phyloP scores from a whole-genome alignment of 2,888 invertebrate genomes.

The Allacma fusca region DNA sequence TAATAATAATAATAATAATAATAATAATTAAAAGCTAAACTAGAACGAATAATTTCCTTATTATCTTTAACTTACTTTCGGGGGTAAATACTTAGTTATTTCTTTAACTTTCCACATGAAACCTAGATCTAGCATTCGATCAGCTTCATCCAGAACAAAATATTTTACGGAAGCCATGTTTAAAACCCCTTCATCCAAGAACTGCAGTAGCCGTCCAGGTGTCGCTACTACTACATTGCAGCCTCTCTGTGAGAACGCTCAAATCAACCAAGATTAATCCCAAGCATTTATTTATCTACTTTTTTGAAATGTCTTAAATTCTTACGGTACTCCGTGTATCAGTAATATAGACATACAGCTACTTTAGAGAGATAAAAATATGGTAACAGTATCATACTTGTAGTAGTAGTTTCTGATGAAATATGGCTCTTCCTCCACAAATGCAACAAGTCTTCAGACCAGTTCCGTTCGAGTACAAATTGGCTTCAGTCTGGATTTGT shows the following conservation, averaged over 20 bases:
- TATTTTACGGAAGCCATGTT: slow-evolving; percentile 70
- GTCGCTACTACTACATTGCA: slow-evolving; percentile 78
- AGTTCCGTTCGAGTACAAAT: slow-evolving; percentile 81
- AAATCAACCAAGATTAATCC: not conserved
- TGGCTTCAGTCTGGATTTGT: slow-evolving; percentile 86
- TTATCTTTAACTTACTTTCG: slow-evolving; percentile 67
- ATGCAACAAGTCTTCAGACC: slow-evolving; percentile 77
- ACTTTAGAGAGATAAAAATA: not conserved
- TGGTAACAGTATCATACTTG: slow-evolving; percentile 61
- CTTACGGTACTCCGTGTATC: too few species aligned
- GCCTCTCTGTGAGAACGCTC: slow-evolving; percentile 68
- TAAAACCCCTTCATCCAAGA: slow-evolving; percentile 70
- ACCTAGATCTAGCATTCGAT: slow-evolving; percentile 81
- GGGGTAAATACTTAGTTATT: slow-evolving; percentile 71
- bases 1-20: too few species aligned
- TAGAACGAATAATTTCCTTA: too few species aligned
- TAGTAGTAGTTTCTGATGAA: slow-evolving; percentile 72
- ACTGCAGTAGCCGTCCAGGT: slow-evolving; percentile 75
- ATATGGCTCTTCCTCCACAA: slow-evolving; percentile 86
- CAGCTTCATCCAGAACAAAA: slow-evolving; percentile 83
- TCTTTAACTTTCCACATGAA: slow-evolving; percentile 70
- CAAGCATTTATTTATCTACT: too few species aligned
- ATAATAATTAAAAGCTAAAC: too few species aligned
- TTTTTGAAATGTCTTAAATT: too few species aligned
- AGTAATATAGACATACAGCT: too few species aligned